Percentiles rank a stretch among this genome's conserved stretches.
Evolutionary conservation across 1,140 invertebrate species (phyloP).

Genomic region (Pseudomyrmex flavicornis): DNA sequence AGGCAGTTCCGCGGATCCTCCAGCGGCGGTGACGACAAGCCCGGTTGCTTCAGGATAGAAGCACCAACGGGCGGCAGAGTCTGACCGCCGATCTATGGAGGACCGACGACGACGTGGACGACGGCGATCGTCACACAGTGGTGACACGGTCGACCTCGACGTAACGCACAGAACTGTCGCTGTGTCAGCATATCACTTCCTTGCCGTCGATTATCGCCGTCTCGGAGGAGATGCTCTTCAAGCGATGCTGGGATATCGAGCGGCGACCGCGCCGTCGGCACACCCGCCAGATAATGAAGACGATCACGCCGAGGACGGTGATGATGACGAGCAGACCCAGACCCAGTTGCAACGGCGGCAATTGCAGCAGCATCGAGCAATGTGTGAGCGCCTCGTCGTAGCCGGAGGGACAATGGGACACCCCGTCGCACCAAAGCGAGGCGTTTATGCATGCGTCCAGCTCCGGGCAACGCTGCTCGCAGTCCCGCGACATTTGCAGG

Average conservation of each 20-base stretch:
- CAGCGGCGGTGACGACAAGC: slow-evolving; percentile 7
- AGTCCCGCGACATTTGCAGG: slow-evolving; percentile 89
- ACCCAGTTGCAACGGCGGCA: slow-evolving; percentile 90
- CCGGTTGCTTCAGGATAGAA: slow-evolving; percentile 56
- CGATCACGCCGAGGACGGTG: slow-evolving; percentile 81
- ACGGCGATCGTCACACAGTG: slow-evolving; percentile 90
- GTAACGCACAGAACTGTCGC: slow-evolving; percentile 96
- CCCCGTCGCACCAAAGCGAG: slow-evolving; percentile 95
- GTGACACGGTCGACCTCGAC: slow-evolving; percentile 95
- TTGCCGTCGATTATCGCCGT: slow-evolving; percentile 93
- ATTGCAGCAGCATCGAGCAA: slow-evolving; percentile 90
- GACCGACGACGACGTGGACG: slow-evolving; percentile 48
- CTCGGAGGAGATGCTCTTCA: slow-evolving; percentile 91
- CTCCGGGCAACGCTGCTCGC: slow-evolving; percentile 92
- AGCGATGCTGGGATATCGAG: slow-evolving; percentile 90
- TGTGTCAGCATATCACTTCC: slow-evolving; percentile 96
- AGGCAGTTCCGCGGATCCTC: slow-evolving; percentile 55
- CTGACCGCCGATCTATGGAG: slow-evolving; percentile 21
- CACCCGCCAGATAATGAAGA: slow-evolving; percentile 86
- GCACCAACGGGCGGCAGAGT: slow-evolving; percentile 15
- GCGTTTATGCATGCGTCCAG: slow-evolving; percentile 94
- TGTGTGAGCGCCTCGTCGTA: slow-evolving; percentile 93
- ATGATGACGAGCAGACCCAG: slow-evolving; percentile 83
- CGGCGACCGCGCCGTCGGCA: slow-evolving; percentile 87
- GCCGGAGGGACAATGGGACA: slow-evolving; percentile 93